These are phyloP conservation scores for Ceratina australensis DNA, from an alignment of 1,140 invertebrate genomes.

Conservation along the genomic window DNA sequence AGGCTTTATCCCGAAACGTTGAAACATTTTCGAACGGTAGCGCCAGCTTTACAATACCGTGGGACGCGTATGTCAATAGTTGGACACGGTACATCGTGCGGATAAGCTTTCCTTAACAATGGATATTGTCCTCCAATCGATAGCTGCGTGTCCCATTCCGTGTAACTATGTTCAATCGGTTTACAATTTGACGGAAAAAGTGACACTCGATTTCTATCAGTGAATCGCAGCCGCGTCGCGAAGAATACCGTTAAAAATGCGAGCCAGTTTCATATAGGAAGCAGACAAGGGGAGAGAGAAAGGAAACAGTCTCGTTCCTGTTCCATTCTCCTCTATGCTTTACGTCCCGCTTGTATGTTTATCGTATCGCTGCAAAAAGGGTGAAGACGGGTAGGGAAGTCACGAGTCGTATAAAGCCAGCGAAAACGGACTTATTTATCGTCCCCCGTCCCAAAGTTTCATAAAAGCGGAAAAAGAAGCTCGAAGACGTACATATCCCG, in stretches of 20 bases:
- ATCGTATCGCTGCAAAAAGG: conserved; percentile 44
- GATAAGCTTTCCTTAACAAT: conserved; percentile 19
- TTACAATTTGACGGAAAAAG: neutral
- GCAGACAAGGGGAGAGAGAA: neutral
- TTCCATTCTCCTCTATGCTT: conserved; percentile 45
- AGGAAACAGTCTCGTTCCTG: neutral
- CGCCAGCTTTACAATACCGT: neutral
- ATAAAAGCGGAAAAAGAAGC: conserved; percentile 48
- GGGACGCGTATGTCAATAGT: neutral
- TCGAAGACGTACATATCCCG: conserved; percentile 43
- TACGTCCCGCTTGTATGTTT: conserved; percentile 51
- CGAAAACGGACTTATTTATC: conserved; percentile 60
- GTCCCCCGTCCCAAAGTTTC: conserved; percentile 49
- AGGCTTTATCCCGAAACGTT: neutral
- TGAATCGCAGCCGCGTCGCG: neutral
- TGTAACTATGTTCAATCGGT: neutral
- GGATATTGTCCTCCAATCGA: conserved; percentile 25
- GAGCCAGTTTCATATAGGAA: conserved; percentile 5
- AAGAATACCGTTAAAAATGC: conserved; percentile 13
- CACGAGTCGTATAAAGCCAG: conserved; percentile 41
- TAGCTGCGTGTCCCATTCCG: neutral
- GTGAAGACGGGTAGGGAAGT: conserved; percentile 32
- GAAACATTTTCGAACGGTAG: conserved; percentile 5
- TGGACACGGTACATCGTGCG: neutral
- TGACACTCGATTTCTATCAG: neutral